Percentiles rank a stretch among this genome's conserved stretches.
These are phyloP conservation scores for Bemisia tabaci DNA, from an alignment of 1,140 invertebrate species.

Conservation along the genomic window DNA sequence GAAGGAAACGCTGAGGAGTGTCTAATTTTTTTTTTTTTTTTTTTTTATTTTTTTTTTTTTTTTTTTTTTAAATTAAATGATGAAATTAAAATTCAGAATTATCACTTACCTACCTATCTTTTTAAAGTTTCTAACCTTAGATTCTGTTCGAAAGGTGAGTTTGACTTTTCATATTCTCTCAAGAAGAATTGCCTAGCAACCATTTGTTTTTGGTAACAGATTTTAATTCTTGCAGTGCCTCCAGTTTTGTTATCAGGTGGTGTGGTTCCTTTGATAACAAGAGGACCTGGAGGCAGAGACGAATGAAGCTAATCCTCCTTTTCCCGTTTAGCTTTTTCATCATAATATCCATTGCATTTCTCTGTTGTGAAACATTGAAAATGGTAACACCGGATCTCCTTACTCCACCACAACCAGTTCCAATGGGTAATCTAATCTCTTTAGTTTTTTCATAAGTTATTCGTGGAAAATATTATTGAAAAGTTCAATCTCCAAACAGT, in stretches of 20 bases:
- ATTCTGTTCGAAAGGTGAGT: too few relatives aligned
- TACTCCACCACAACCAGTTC: background rate
- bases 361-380: background rate
- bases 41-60: too few relatives aligned
- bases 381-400: background rate
- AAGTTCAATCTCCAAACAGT: too few relatives aligned
- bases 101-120: too few relatives aligned
- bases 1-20: too few relatives aligned
- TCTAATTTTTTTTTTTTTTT: too few relatives aligned
- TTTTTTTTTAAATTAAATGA: too few relatives aligned
- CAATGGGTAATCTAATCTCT: background rate
- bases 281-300: background rate
- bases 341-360: background rate
- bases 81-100: too few relatives aligned
- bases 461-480: too few relatives aligned
- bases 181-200: background rate
- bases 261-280: background rate
- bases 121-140: too few relatives aligned
- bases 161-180: too few relatives aligned
- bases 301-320: background rate
- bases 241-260: background rate
- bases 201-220: background rate
- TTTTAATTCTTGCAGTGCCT: background rate
- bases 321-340: background rate
- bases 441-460: too few relatives aligned